Conservation (phyloP, 2,888 invertebrate species). For the Papilio gigon region DNA sequence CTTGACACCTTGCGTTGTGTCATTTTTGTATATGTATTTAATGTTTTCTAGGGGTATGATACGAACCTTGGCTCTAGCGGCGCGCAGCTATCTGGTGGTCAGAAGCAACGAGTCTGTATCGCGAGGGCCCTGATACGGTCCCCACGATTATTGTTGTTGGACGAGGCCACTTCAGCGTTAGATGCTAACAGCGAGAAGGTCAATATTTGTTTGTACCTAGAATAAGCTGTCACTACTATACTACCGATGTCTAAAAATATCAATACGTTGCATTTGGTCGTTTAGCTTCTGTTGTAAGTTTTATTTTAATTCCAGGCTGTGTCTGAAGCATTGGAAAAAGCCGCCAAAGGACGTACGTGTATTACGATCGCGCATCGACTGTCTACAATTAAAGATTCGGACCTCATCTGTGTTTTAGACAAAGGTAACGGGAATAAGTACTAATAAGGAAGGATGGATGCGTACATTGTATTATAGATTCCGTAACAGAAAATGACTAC, state of each 20-base stretch:
- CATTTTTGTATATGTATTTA: neutral
- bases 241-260: too few species aligned
- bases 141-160: constrained; percentile 85
- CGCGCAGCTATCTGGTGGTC: constrained; percentile 87
- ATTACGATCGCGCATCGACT: constrained; percentile 94
- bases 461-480: too few species aligned
- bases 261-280: neutral
- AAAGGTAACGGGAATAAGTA: constrained; percentile 79
- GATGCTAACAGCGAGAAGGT: constrained; percentile 87
- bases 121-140: constrained; percentile 86
- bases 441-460: too few species aligned
- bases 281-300: neutral
- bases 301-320: constrained; percentile 81
- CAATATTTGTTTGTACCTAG: constrained; percentile 38
- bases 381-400: constrained; percentile 91
- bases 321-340: constrained; percentile 91
- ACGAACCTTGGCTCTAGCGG: constrained; percentile 87
- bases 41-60: constrained; percentile 82
- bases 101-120: constrained; percentile 89
- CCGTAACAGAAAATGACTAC: too few species aligned
- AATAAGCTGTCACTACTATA: too few species aligned
- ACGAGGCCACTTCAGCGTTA: constrained; percentile 87
- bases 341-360: constrained; percentile 90
- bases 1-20: neutral
- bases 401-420: constrained; percentile 92